phyloP scores from a whole-genome alignment of 2,888 invertebrate species.

The Julus scanicus region DNA sequence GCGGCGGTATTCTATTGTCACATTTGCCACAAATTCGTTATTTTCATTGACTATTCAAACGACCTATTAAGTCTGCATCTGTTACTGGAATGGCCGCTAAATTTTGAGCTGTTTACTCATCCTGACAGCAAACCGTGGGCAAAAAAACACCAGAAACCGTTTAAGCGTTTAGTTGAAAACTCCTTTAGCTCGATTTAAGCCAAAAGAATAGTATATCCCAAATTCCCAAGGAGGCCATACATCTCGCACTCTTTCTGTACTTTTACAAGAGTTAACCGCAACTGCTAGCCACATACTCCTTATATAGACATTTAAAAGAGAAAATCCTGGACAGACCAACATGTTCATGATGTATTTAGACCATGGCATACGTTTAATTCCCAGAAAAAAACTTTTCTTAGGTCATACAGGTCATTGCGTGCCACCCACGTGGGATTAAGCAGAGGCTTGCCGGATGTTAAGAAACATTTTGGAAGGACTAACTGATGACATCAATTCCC shows the following conservation, averaged over 20 bases:
- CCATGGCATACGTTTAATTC: neutral
- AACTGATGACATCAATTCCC: conserved; percentile 21
- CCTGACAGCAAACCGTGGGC: neutral
- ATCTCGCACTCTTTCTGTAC: neutral
- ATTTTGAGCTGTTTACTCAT: neutral
- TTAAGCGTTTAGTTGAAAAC: neutral
- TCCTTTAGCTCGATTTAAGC: neutral
- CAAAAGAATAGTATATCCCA: neutral
- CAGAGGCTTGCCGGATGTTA: neutral
- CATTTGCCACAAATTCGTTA: neutral
- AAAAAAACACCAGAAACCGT: neutral
- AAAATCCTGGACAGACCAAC: neutral
- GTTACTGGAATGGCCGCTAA: neutral
- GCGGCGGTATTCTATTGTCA: neutral
- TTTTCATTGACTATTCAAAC: neutral
- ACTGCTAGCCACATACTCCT: neutral
- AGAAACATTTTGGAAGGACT: neutral
- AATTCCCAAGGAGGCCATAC: conserved; percentile 15
- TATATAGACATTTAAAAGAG: neutral
- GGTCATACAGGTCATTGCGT: neutral
- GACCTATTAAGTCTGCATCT: neutral
- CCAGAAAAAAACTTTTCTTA: neutral
- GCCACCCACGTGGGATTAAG: conserved; percentile 19
- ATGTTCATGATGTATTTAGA: neutral
- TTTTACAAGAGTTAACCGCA: neutral